Conservation (phyloP, 1,140 invertebrate genomes). For the Diabrotica virgifera region DNA sequence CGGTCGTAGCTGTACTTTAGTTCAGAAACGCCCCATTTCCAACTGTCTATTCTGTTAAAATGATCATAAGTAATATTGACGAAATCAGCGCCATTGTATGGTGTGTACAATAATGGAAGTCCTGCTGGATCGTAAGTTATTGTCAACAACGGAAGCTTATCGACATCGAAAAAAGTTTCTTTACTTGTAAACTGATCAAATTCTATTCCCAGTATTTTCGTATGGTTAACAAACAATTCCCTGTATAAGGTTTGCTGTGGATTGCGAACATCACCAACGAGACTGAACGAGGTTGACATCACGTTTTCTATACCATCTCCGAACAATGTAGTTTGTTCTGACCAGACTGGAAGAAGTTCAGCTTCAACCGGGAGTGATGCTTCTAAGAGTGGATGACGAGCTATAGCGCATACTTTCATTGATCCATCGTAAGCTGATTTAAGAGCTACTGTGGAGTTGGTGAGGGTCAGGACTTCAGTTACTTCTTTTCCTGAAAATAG, state of each 20-base stretch:
- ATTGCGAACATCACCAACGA: conserved; percentile 78
- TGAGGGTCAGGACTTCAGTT: conserved; percentile 69
- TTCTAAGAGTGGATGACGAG: conserved; percentile 82
- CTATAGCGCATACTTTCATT: conserved; percentile 70
- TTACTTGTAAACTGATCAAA: conserved; percentile 85
- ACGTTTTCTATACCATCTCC: conserved; percentile 72
- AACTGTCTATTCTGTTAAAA: conserved; percentile 83
- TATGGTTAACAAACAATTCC: conserved; percentile 82
- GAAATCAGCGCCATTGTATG: conserved; percentile 67
- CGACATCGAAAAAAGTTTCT: conserved; percentile 85
- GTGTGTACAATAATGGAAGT: conserved; percentile 74
- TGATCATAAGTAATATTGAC: conserved; percentile 89
- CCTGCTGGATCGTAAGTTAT: conserved; percentile 85
- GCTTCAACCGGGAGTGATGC: conserved; percentile 85
- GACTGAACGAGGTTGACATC: conserved; percentile 76
- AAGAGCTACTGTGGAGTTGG: conserved; percentile 73
- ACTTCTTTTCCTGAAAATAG: conserved; percentile 56
- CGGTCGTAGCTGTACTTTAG: conserved; percentile 85
- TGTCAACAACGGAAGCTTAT: conserved; percentile 75
- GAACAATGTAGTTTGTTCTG: conserved; percentile 70
- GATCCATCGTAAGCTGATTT: conserved; percentile 67
- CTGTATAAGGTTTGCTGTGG: conserved; percentile 77
- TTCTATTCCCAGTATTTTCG: conserved; percentile 80
- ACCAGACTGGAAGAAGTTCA: conserved; percentile 87
- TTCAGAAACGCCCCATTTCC: conserved; percentile 84